A percentile compares a stretch with the other conserved stretches of the same genome.
Conservation (phyloP, 2,797 vertebrate genomes). For the Coccyzus lansbergi region DNA sequence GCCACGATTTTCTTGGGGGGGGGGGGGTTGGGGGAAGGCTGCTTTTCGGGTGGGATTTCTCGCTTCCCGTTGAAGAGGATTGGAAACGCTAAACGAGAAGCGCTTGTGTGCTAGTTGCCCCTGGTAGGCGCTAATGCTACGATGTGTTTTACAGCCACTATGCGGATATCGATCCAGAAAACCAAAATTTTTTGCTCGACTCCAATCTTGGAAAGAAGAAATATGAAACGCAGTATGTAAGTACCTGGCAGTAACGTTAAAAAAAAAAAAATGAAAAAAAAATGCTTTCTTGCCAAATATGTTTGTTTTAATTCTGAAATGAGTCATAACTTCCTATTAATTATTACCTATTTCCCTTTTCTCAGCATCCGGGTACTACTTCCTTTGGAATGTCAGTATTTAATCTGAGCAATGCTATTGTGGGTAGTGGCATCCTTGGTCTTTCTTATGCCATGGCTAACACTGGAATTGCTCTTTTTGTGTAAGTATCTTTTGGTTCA, state of each 20-base stretch:
- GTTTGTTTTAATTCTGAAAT: background rate
- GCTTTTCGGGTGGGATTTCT: background rate
- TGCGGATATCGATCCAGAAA: constrained; percentile 88
- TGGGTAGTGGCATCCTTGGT: constrained; percentile 98
- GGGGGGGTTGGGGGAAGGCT: too few relatives aligned
- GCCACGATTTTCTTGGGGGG: too few relatives aligned
- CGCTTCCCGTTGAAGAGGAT: fast-evolving
- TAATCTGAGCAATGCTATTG: constrained; percentile 98
- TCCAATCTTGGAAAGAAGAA: constrained; percentile 90
- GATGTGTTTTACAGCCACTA: constrained; percentile 79
- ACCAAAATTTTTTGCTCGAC: constrained; percentile 92
- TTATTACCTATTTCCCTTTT: constrained; percentile 48
- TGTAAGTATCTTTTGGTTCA: constrained; percentile 86
- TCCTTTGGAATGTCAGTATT: constrained; percentile 99
- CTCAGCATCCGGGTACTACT: constrained; percentile 90
- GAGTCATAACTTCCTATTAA: constrained; percentile 46
- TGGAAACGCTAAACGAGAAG: background rate
- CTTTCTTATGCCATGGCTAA: constrained; percentile 99
- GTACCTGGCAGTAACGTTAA: constrained; percentile 16
- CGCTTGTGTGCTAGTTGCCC: background rate
- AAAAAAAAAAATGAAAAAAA: background rate
- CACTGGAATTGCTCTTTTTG: constrained; percentile 96
- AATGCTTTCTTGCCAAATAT: background rate
- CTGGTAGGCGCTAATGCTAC: background rate
- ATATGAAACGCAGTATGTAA: constrained; percentile 97